Evolutionary conservation across 2,797 vertebrate genomes (phyloP).

Genomic region (Carcharodon carcharias): DNA sequence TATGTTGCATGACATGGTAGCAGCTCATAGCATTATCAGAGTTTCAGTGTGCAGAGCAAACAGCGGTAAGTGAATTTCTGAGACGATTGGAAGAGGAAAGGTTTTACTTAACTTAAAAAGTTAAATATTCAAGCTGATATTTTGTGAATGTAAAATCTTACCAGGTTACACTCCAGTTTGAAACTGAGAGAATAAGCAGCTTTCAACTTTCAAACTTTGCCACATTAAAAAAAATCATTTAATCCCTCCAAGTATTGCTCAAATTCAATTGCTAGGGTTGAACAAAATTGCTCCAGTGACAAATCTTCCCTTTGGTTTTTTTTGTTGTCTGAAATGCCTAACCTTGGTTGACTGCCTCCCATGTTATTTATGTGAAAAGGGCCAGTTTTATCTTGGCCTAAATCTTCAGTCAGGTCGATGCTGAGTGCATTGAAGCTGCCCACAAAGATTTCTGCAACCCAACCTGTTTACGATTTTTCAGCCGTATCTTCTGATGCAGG

Average conservation of each 20-base stretch:
- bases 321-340: neutral
- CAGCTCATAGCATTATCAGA: conserved; percentile 87
- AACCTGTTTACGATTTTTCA: too few species aligned
- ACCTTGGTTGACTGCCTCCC: neutral
- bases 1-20: conserved; percentile 98
- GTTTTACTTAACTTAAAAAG: neutral
- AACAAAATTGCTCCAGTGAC: neutral
- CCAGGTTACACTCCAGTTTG: neutral
- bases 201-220: neutral
- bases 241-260: neutral
- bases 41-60: conserved; percentile 84
- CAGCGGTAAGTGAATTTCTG: conserved; percentile 64
- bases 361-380: neutral
- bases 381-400: neutral
- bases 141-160: neutral
- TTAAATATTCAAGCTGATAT: neutral
- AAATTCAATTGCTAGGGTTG: neutral
- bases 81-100: neutral
- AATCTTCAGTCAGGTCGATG: too few species aligned
- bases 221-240: neutral
- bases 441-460: too few species aligned
- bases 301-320: neutral
- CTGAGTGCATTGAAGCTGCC: too few species aligned
- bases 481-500: too few species aligned
- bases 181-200: neutral